Evolutionary conservation across 2,888 invertebrate genomes (phyloP).

Genomic region (Fragum fragum): DNA sequence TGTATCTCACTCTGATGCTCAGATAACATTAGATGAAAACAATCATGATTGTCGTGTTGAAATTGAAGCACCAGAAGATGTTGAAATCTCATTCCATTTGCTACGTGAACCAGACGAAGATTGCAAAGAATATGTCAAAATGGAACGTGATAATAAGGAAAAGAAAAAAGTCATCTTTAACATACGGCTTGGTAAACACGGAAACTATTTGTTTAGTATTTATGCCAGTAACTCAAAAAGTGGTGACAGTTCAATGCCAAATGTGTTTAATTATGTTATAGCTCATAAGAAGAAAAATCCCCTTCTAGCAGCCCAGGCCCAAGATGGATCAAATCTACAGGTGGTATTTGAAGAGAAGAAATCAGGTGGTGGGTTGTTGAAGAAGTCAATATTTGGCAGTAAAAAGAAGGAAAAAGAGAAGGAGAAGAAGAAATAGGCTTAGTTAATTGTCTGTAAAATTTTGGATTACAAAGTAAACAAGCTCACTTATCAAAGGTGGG

Average conservation of each 20-base stretch:
- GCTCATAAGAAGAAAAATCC: constrained; percentile 69
- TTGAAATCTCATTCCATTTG: constrained; percentile 82
- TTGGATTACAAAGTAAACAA: too few relatives aligned
- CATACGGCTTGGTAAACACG: constrained; percentile 78
- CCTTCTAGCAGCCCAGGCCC: constrained; percentile 41
- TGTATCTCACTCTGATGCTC: constrained; percentile 81
- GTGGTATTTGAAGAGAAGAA: constrained; percentile 66
- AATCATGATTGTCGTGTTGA: constrained; percentile 74
- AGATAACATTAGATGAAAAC: constrained; percentile 78
- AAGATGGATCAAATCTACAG: constrained; percentile 31
- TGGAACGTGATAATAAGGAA: constrained; percentile 72
- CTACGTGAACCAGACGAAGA: constrained; percentile 85
- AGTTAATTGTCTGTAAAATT: too few relatives aligned
- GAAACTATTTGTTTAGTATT: constrained; percentile 84
- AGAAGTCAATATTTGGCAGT: constrained; percentile 65
- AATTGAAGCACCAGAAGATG: constrained; percentile 75
- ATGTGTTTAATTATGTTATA: constrained; percentile 85
- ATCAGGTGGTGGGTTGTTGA: constrained; percentile 50
- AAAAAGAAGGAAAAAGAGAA: constrained; percentile 66
- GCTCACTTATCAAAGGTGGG: too few relatives aligned
- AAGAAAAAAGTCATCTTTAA: constrained; percentile 69
- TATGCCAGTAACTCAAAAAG: constrained; percentile 82
- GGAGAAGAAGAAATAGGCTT: constrained; percentile 43
- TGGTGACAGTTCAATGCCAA: constrained; percentile 78
- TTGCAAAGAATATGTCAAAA: constrained; percentile 80